Conservation (phyloP, 2,797 vertebrate genomes). For the Esox lucius region DNA sequence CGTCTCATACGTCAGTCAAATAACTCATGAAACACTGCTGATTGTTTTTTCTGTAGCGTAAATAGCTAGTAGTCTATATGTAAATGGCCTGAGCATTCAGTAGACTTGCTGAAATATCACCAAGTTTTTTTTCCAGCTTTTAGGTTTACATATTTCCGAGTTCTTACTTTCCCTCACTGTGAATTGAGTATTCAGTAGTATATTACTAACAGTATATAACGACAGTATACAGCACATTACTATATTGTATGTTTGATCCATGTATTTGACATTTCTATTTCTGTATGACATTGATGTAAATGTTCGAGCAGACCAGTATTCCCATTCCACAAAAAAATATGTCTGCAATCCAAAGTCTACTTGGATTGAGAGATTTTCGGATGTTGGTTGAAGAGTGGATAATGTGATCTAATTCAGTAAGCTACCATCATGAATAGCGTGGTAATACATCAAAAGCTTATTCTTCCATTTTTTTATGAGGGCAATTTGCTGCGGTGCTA, state of each 20-base stretch:
- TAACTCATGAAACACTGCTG: neutral
- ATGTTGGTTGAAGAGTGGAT: neutral
- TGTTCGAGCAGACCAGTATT: neutral
- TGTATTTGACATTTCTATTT: neutral
- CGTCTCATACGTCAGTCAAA: neutral
- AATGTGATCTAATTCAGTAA: slow-evolving; percentile 5
- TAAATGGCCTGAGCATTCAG: neutral
- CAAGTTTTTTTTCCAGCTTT: neutral
- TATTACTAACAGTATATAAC: neutral
- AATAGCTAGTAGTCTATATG: neutral
- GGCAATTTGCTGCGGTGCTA: slow-evolving; percentile 15
- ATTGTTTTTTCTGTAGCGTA: neutral
- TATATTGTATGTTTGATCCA: neutral
- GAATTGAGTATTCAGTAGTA: too few species aligned
- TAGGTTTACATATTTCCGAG: neutral
- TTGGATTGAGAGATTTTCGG: neutral
- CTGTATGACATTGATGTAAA: neutral
- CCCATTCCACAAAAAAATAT: neutral
- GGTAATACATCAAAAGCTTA: slow-evolving; percentile 15
- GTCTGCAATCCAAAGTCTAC: neutral
- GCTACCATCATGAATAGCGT: neutral
- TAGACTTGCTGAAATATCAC: neutral
- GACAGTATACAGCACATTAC: neutral
- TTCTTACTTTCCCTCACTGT: neutral
- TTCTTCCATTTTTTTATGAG: slow-evolving; percentile 17